Conservation (phyloP, 2,797 vertebrate species). For the Mustela erminea region DNA sequence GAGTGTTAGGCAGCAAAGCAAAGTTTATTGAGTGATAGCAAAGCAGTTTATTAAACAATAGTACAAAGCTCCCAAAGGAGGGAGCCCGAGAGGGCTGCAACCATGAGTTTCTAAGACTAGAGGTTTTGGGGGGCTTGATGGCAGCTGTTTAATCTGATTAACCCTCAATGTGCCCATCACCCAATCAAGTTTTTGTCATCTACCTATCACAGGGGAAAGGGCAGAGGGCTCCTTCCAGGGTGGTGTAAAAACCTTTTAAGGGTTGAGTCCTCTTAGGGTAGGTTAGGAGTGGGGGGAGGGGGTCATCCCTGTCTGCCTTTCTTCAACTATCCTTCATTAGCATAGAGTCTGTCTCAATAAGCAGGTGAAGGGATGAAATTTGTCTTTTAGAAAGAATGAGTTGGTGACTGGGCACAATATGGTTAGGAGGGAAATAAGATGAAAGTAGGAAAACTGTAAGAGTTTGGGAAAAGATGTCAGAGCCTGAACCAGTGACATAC, state of each 20-base stretch:
- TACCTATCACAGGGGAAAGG: neutral
- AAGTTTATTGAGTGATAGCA: neutral
- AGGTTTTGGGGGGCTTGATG: neutral
- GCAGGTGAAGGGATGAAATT: neutral
- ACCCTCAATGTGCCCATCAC: neutral
- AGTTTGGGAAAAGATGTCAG: neutral
- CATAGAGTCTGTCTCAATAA: neutral
- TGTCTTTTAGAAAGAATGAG: constrained; percentile 33
- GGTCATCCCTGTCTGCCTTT: neutral
- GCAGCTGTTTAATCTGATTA: neutral
- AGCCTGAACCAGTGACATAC: neutral
- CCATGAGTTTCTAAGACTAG: neutral
- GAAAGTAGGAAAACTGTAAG: neutral
- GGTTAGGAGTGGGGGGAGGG: too few species aligned
- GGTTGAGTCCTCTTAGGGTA: neutral
- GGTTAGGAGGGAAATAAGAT: neutral
- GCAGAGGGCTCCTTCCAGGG: neutral
- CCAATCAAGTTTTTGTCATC: neutral
- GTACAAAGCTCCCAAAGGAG: neutral
- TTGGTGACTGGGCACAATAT: neutral
- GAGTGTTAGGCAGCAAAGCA: neutral
- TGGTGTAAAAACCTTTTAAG: neutral
- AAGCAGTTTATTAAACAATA: neutral
- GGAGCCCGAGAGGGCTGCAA: neutral
- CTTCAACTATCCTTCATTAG: neutral